Conservation (phyloP, 2,113 vertebrate genomes). For the Chascanopsetta lugubris region DNA sequence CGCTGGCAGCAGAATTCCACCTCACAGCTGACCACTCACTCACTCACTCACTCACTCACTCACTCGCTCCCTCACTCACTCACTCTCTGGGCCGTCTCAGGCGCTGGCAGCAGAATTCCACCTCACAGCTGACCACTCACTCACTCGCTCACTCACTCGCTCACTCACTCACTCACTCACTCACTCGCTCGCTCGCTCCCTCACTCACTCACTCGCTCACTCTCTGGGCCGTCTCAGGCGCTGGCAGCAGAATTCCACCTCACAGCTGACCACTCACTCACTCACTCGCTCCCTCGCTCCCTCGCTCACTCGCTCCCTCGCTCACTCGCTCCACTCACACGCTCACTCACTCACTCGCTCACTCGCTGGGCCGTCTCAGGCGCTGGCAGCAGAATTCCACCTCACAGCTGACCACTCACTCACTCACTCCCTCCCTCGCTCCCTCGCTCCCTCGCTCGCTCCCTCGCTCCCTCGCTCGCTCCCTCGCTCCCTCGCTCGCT, state of each 20-base stretch:
- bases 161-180: no score
- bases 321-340: background rate
- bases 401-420: constrained; percentile 25
- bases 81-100: constrained; percentile 8
- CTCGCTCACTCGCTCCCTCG: constrained; percentile 1
- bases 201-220: no score
- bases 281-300: no score
- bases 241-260: constrained; percentile 15
- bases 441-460: constrained; percentile 1
- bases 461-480: background rate
- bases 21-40: constrained; percentile 24
- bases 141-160: no score
- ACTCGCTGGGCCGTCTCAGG: no score
- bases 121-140: no score
- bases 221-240: constrained; percentile 19
- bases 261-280: constrained; percentile 22
- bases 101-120: constrained; percentile 9
- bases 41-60: no score
- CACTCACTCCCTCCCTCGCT: background rate
- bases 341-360: no score
- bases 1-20: constrained; percentile 21
- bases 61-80: constrained; percentile 1
- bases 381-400: constrained; percentile 21
- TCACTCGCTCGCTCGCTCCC: no score
- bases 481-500: constrained; percentile 6